phyloP scores from a whole-genome alignment of 37 sponge, comb jelly and placozoan genomes.

The Ianthella basta region DNA sequence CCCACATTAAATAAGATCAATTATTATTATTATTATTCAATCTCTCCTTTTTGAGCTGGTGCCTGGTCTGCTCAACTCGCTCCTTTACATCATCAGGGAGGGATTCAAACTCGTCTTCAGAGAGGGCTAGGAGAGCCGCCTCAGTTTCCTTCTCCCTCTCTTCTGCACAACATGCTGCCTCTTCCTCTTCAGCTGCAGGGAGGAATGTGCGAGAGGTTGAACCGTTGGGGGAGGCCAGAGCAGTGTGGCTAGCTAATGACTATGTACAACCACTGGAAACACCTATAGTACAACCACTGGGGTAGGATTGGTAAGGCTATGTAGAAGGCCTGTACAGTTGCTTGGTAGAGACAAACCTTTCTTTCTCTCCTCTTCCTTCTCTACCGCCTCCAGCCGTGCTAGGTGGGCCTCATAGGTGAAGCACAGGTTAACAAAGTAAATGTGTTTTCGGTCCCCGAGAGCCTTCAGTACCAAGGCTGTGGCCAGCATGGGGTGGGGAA shows the following conservation, averaged over 20 bases:
- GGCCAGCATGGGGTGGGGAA: conserved; percentile 10
- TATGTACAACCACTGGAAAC: no score
- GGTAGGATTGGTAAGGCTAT: no score
- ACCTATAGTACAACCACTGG: no score
- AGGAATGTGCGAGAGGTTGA: no score
- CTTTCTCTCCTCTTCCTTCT: conserved; percentile 41
- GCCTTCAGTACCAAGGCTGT: conserved; percentile 66
- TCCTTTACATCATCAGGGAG: conserved; percentile 59
- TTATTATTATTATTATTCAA: no score
- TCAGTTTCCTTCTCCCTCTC: conserved; percentile 60
- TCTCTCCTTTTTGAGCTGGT: conserved; percentile 47
- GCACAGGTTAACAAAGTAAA: conserved; percentile 81
- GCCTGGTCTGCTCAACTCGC: conserved; percentile 62
- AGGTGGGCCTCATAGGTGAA: conserved; percentile 59
- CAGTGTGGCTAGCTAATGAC: no score
- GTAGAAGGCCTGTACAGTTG: no score
- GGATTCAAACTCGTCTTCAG: conserved; percentile 94
- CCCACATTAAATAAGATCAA: no score
- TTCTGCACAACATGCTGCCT: not conserved
- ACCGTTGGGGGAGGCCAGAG: no score
- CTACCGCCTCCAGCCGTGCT: conserved; percentile 39
- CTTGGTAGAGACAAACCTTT: conserved; percentile 35
- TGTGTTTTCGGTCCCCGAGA: conserved; percentile 85
- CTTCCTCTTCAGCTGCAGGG: conserved; percentile 45
- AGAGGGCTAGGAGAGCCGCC: conserved; percentile 59